Base-by-base conservation (phyloP, 2,113 vertebrate species). In the Ictalurus furcatus region DNA sequence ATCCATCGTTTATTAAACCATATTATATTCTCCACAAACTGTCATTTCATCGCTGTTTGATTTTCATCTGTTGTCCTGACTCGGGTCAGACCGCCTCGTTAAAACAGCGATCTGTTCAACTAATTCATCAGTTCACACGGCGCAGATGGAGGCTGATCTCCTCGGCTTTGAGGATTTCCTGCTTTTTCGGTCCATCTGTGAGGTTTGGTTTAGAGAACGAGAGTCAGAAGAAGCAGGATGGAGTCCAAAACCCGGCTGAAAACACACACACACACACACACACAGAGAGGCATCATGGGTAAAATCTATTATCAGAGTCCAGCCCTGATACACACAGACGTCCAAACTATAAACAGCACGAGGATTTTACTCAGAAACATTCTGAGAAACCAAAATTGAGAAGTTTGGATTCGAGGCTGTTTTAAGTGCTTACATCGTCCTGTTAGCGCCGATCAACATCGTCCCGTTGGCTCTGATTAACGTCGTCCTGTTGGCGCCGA, bases 261-360 rank as follows among this genome's bases (percentile, higher is more conserved):
- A 28, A 85, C 84, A 71, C 67, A 74, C 85, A 58, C 67, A 85
- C 84, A 85, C n/a, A 85, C 65, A 85, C 59, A 67, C 59, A 85
- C 59, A 67, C 30, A 85, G 28, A 52, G 34, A 65, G n/a, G 56
- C 84, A 82, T 54, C 40, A 44, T 54, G 52, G 12, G 52, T 54
- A 54, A 54, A 54, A 12, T 54, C 52, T 12, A 54, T 54, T 54
- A 54, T 13, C 11, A 54, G 12, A 54, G 52, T 54, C 52, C 52
- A 54, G 11, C 52, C 52, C 52, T 54, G 52, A 54, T 54, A 54
- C 11, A 71, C 74, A 48, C 74, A 48, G 34, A 78, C 74, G 9
- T 5, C 2, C 40, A 78, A 21, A 37, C 30, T 61, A 61, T 61
- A 61, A 61, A 23, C 21, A 19, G 25, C 21, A 23, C 21, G 7